Evolutionary conservation across 1,140 invertebrate species (phyloP).

Genomic region (Plectrocnemia conspersa): DNA sequence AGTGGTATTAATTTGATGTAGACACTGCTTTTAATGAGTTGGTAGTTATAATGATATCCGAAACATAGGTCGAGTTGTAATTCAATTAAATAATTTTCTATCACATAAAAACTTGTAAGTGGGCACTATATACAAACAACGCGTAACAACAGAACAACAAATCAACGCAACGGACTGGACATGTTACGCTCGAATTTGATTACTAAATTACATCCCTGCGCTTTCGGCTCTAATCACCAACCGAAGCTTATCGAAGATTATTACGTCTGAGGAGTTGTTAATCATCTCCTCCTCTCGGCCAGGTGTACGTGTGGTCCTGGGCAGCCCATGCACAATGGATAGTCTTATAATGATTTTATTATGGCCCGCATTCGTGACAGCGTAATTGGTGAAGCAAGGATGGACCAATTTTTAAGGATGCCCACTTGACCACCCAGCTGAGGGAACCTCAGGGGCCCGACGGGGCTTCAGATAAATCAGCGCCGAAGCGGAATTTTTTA

Average conservation of each 20-base stretch:
- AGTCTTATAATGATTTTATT: constrained; percentile 34
- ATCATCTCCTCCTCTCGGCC: constrained; percentile 19
- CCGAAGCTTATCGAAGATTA: constrained; percentile 23
- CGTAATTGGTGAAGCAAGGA: constrained; percentile 31
- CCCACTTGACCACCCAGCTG: constrained; percentile 9
- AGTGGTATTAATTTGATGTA: too few species aligned
- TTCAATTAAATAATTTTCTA: too few species aligned
- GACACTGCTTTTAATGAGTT: too few species aligned
- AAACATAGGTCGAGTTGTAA: too few species aligned
- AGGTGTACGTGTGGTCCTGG: constrained; percentile 32
- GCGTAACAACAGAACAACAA: background rate
- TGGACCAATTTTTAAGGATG: constrained; percentile 15
- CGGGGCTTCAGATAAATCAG: too few species aligned
- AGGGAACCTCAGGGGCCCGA: background rate
- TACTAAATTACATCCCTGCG: constrained; percentile 2
- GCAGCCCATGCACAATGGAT: constrained; percentile 20
- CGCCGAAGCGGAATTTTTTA: too few species aligned
- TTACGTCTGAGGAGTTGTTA: constrained; percentile 11
- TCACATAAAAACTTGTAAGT: too few species aligned
- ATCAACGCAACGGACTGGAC: background rate
- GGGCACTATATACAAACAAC: too few species aligned
- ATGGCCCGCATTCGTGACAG: constrained; percentile 34
- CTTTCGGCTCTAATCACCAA: constrained; percentile 7
- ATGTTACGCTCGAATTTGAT: background rate
- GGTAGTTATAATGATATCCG: too few species aligned